phyloP scores from a whole-genome alignment of 2,888 invertebrate species.

The Ornithoptera priamus region DNA sequence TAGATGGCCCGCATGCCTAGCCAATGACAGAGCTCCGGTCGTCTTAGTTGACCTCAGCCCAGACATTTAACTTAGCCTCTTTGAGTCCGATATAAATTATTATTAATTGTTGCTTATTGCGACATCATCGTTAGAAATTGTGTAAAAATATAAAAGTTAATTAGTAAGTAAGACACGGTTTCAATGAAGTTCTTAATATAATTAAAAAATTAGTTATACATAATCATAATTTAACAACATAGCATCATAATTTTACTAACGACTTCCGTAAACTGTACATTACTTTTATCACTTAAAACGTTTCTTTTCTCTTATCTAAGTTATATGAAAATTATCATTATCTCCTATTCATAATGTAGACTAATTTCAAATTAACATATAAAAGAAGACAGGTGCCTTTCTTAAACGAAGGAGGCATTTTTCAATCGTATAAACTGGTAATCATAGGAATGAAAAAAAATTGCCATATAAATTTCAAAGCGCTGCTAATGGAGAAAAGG shows the following conservation, averaged over 20 bases:
- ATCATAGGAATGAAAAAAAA: constrained; percentile 62
- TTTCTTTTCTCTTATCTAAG: constrained; percentile 7
- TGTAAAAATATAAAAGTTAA: neutral
- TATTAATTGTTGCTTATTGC: constrained; percentile 33
- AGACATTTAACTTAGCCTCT: constrained; percentile 36
- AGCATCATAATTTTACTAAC: neutral
- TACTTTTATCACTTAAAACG: constrained; percentile 3
- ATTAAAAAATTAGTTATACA: neutral
- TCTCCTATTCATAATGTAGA: constrained; percentile 32
- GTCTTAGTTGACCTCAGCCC: constrained; percentile 40
- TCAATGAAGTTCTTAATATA: neutral
- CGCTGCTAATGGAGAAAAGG: constrained; percentile 65
- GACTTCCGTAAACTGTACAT: neutral
- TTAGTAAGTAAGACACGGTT: neutral
- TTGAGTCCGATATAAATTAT: constrained; percentile 37
- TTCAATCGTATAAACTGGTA: constrained; percentile 62
- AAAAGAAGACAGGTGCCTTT: constrained; percentile 53
- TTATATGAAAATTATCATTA: constrained; percentile 25
- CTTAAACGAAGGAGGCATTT: constrained; percentile 58
- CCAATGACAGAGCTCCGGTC: constrained; percentile 47
- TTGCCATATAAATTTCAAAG: constrained; percentile 62
- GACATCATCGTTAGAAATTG: neutral
- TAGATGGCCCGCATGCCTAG: constrained; percentile 53
- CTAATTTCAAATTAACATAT: constrained; percentile 44
- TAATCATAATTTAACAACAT: neutral